phyloP scores from a whole-genome alignment of 2,888 invertebrate species.

The Megastigmus dorsalis region DNA sequence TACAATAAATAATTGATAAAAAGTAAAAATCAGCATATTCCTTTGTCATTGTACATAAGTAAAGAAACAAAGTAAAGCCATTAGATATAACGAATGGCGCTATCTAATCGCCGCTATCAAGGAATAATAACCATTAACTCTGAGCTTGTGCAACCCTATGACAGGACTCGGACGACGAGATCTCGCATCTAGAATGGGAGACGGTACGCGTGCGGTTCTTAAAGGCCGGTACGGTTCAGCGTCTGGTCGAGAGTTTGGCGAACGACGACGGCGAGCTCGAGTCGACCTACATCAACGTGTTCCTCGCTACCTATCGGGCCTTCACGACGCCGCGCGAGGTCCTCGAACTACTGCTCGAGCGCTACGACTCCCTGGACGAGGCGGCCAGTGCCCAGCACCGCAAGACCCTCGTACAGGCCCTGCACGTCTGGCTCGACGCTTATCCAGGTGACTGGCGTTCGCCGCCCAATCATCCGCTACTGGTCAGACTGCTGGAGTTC shows the following conservation, averaged over 20 bases:
- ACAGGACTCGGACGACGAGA: conserved; percentile 92
- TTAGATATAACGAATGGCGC: too few relatives aligned
- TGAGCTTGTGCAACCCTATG: too few relatives aligned
- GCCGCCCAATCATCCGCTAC: conserved; percentile 85
- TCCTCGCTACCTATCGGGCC: conserved; percentile 94
- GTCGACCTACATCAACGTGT: conserved; percentile 98
- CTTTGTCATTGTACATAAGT: too few relatives aligned
- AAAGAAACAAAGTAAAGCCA: too few relatives aligned
- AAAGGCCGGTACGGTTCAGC: conserved; percentile 95
- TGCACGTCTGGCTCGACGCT: conserved; percentile 98
- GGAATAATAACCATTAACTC: too few relatives aligned
- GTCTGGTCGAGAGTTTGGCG: conserved; percentile 93
- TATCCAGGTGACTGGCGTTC: conserved; percentile 95
- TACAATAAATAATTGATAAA: too few relatives aligned
- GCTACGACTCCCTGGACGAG: conserved; percentile 83
- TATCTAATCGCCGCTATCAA: too few relatives aligned
- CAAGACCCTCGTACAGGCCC: conserved; percentile 90
- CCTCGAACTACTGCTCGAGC: conserved; percentile 85
- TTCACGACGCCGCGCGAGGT: conserved; percentile 93
- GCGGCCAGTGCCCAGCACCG: conserved; percentile 80
- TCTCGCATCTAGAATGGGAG: conserved; percentile 99
- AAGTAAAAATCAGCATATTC: too few relatives aligned
- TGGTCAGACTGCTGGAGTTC: conserved; percentile 90
- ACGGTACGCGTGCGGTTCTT: conserved; percentile 95
- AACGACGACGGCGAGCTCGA: conserved; percentile 97